Percentiles rank a stretch among this genome's conserved stretches.
These are phyloP conservation scores for Drosophila pegasa DNA, from an alignment of 2,888 invertebrate species.

Conservation along the genomic window DNA sequence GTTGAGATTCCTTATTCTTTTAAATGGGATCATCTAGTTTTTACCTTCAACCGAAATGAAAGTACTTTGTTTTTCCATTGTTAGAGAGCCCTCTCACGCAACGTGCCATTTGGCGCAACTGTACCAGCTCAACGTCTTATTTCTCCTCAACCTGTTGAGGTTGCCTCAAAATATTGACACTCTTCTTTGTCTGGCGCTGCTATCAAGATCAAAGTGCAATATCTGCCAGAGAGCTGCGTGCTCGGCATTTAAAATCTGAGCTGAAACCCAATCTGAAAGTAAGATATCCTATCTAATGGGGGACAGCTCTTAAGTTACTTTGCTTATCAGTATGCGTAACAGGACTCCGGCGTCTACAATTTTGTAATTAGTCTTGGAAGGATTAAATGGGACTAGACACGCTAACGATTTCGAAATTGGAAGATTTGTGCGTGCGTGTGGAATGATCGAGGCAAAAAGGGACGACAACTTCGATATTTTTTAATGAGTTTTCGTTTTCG, in stretches of 20 bases:
- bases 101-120: constrained; percentile 11
- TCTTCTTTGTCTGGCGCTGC: constrained; percentile 11
- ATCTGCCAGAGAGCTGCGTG: constrained; percentile 14
- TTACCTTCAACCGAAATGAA: neutral
- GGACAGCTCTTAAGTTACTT: constrained; percentile 39
- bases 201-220: constrained; percentile 31
- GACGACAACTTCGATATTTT: constrained; percentile 27
- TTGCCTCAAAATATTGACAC: constrained; percentile 45
- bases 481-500: constrained; percentile 32
- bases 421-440: constrained; percentile 10
- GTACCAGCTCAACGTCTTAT: constrained; percentile 8
- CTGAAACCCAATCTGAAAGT: constrained; percentile 35
- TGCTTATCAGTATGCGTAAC: constrained; percentile 31
- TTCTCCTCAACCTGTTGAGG: constrained; percentile 25
- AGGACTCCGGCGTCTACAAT: constrained; percentile 31
- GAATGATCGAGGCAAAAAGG: constrained; percentile 13
- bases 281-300: constrained; percentile 26
- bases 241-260: constrained; percentile 14
- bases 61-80: neutral
- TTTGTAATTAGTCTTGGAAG: constrained; percentile 42
- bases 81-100: neutral
- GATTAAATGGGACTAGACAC: constrained; percentile 45
- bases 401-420: constrained; percentile 29
- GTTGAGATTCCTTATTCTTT: neutral
- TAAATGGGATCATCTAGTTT: no score